phyloP scores from a whole-genome alignment of 2,888 invertebrate species.

The Drosophila demipolita region DNA sequence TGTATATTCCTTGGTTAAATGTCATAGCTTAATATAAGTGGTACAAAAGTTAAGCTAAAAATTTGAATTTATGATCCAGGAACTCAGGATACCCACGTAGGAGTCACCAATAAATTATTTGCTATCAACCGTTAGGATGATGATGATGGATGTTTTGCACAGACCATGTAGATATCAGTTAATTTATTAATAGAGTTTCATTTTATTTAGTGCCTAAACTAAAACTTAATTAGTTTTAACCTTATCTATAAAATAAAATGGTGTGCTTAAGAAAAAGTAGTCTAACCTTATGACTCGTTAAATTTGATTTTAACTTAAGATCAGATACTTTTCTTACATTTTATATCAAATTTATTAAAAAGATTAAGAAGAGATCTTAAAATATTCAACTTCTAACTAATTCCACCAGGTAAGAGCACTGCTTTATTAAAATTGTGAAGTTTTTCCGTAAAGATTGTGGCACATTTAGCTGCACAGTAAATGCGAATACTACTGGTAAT shows the following conservation, averaged over 20 bases:
- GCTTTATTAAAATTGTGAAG: neutral
- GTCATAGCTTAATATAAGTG: neutral
- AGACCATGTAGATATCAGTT: neutral
- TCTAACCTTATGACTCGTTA: neutral
- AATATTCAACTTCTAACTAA: neutral
- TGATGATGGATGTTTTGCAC: neutral
- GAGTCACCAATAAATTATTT: too few species aligned
- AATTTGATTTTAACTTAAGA: neutral
- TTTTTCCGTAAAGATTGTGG: neutral
- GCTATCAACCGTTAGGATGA: too few species aligned
- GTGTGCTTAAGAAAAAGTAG: neutral
- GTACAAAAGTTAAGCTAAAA: neutral
- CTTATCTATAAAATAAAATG: neutral
- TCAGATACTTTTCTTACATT: neutral
- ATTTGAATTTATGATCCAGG: neutral
- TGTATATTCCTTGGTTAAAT: neutral
- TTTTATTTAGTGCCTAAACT: neutral
- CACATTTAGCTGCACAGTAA: neutral
- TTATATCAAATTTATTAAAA: neutral
- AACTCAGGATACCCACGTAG: neutral
- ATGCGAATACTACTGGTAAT: slow-evolving; percentile 50
- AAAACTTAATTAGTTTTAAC: neutral
- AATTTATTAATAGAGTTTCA: too few species aligned
- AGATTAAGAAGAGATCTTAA: neutral
- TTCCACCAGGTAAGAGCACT: neutral